Evolutionary conservation across 2,888 invertebrate genomes (phyloP), one percentile per base, ranked within the genome.

Genomic region (Stratiomys singularior): DNA sequence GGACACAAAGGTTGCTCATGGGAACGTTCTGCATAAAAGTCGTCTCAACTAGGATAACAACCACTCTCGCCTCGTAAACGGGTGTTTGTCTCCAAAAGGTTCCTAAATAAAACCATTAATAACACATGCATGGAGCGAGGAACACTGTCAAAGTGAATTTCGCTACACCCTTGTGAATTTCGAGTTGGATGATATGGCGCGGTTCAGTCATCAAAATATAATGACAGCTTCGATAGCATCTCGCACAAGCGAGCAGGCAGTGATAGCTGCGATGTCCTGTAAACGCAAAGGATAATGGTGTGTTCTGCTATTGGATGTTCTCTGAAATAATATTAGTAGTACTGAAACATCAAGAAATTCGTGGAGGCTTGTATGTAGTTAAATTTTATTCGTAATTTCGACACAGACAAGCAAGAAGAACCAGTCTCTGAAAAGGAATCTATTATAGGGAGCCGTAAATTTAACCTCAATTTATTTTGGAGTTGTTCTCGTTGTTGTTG

Each of bases 21-120:
- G 74, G 74, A 74, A 58, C 30, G 23, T 37, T 74, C 74, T 25
- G 60, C 60, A 58, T 37, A 60, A 60, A 58, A 74, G 74, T 58
- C 60, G 9, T 37, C 71, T 74, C 23, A 74, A 74, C 58, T 74
- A 74, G 15, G 58, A 74, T 58, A 74, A 27, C 58, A 58, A 58
- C 74, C 58, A 58, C 21, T 37, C 18, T 25, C 23, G 44, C 58
- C 37, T 58, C 11, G 58, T 23, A 58, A 47, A 30, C 69, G 69
- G 15, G 28, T n/a, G 37, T 30, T 23, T 9, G n/a, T 27, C 27
- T 60, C 74, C 58, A 60, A 37, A 58, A 58, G 74, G 60, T 60
- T 74, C n/a, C 74, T 60, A 60, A 58, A 74, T 74, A 58, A 74
- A 37, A 74, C 74, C 60, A 74, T 74, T 74, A 58, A 74, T 74